Base-by-base conservation (phyloP, 1,140 invertebrate genomes). In the Zaprionus vittiger region DNA sequence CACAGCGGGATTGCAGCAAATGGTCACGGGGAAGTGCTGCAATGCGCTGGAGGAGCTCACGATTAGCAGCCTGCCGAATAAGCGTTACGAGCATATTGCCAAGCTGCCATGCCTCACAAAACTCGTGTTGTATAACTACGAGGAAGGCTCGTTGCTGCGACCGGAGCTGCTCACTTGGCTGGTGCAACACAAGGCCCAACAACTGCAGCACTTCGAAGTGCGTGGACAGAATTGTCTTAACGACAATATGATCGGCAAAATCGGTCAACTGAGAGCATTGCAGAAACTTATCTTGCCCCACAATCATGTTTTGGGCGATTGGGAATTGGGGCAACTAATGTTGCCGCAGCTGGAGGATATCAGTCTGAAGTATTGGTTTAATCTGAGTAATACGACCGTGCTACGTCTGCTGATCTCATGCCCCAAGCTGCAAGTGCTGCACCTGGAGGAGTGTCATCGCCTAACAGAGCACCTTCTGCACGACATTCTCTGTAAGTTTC, bases 71-170 rank as follows among this genome's bases (percentile, higher is more conserved):
- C n/a, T 37, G 9, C 55, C 34, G 12, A 2, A 15, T 4, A 26
- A 54, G 1, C 20, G 62, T 1, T 78, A 74, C 41, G 75, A 78
- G 24, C 11, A 59, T 11, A 15, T 75, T 1, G 76, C 76, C 54
- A 69, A 69, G 17, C 14, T 79, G 37, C 76, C 76, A 5, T 9
- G 17, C 0, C 34, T 79, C 2, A 79, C 49, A 26, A 74, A 75
- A 14, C 49, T 79, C 0, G 22, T 60, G 4, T 15, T 78, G 1
- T 66, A 60, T n/a, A 41, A 34, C 15, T 60, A 69, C 12, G 31
- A 64, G 22, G 54, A 62, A 47, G 69, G 64, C 31, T 31, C 17
- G 1, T 1, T 38, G 2, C 14, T 74, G 47, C 47, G 60, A 9
- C 22, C 11, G 2, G 41, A 47, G 37, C 47, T 79, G 24, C 26